Conservation (phyloP, 2,888 invertebrate genomes). For the Gymnocheta viridis region DNA sequence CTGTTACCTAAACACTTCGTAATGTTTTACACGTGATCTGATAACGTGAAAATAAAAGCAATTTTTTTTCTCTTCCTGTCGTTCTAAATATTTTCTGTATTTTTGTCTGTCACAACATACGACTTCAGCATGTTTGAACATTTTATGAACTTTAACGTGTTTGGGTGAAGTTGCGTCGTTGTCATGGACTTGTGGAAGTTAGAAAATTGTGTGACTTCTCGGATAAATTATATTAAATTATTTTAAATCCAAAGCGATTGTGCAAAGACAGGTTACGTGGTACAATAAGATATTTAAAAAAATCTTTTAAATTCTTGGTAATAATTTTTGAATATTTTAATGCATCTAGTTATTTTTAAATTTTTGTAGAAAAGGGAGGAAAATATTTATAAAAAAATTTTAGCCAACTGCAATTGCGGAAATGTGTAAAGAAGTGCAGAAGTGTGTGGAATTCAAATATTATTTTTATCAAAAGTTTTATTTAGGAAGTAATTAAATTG, state of each 20-base stretch:
- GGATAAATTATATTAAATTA: constrained; percentile 1
- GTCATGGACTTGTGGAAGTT: background rate
- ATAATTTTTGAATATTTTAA: background rate
- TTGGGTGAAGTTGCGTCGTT: background rate
- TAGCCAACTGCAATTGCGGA: too few species aligned
- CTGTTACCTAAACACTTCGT: constrained; percentile 50
- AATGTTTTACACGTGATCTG: constrained; percentile 71
- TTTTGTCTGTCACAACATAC: background rate
- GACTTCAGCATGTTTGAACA: background rate
- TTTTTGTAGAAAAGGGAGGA: too few species aligned
- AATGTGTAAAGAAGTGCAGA: too few species aligned
- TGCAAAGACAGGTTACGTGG: background rate
- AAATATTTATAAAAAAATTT: too few species aligned
- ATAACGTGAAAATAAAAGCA: constrained; percentile 71
- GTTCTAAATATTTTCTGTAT: background rate
- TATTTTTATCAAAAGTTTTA: too few species aligned
- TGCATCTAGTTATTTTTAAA: background rate
- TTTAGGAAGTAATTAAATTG: too few species aligned
- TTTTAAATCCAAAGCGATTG: background rate
- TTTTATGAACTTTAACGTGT: background rate
- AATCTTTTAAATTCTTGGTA: background rate
- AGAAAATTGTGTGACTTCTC: background rate
- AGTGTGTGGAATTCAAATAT: too few species aligned
- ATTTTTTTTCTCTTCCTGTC: constrained; percentile 12
- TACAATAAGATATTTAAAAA: background rate